A percentile compares a stretch with the other conserved stretches of the same genome.
Evolutionary conservation across 2,113 vertebrate species (phyloP).

Genomic region (Cavia porcellus): DNA sequence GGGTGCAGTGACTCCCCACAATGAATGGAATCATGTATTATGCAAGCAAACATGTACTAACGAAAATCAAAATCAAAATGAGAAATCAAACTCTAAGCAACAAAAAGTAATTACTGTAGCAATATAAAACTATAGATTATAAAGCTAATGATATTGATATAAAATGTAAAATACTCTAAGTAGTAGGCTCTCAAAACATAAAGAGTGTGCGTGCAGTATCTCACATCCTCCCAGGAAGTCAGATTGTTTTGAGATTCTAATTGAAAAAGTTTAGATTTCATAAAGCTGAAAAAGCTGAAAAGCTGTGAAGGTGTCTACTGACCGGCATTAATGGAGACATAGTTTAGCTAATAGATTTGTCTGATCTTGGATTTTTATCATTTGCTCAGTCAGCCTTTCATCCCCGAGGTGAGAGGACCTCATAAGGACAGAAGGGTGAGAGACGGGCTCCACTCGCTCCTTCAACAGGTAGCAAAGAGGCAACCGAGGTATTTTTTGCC

Average conservation of each 20-base stretch:
- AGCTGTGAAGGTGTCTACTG: conserved; percentile 20
- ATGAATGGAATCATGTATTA: background rate
- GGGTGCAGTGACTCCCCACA: background rate
- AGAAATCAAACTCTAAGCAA: background rate
- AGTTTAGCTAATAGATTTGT: conserved; percentile 34
- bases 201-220: background rate
- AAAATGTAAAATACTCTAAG: conserved; percentile 19
- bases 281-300: conserved; percentile 12
- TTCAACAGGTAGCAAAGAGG: background rate
- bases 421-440: background rate
- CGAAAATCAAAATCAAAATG: background rate
- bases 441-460: background rate
- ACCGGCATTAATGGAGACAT: conserved; percentile 18
- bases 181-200: background rate
- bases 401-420: background rate
- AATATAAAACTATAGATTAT: background rate
- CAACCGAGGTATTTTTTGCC: background rate
- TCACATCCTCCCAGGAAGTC: background rate
- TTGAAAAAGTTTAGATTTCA: conserved; percentile 42
- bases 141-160: background rate
- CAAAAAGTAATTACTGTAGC: background rate
- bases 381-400: background rate
- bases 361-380: conserved; percentile 26
- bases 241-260: conserved; percentile 51
- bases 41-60: background rate